Conservation (phyloP, 2,797 vertebrate genomes). For the Urophycis tenuis region DNA sequence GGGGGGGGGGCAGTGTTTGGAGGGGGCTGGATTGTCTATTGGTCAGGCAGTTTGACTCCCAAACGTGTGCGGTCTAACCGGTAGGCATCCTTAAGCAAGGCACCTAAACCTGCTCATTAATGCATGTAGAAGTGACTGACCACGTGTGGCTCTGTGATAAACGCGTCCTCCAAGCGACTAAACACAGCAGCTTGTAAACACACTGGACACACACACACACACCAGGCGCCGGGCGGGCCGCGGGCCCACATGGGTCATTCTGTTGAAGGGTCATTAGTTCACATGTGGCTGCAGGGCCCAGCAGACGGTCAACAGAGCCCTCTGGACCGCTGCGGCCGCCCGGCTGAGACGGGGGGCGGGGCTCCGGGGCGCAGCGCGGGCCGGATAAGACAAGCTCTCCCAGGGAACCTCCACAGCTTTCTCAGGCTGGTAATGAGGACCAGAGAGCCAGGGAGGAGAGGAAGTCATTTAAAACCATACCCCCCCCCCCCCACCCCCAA, state of each 20-base stretch:
- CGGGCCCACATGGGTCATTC: neutral
- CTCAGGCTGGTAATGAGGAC: slow-evolving; percentile 54
- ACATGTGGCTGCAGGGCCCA: slow-evolving; percentile 6
- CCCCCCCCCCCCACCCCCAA: neutral
- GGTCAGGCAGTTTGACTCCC: too few relatives aligned
- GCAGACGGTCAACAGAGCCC: slow-evolving; percentile 22
- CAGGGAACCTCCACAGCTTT: slow-evolving; percentile 45
- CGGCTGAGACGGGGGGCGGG: slow-evolving; percentile 30
- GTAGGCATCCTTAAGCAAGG: neutral
- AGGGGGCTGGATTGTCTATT: too few relatives aligned
- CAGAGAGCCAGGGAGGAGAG: slow-evolving; percentile 45
- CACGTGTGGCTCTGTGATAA: neutral
- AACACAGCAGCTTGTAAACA: neutral
- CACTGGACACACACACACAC: neutral
- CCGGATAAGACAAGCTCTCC: slow-evolving; percentile 35
- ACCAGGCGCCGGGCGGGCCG: too few relatives aligned
- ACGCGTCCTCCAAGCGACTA: neutral
- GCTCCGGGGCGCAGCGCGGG: slow-evolving; percentile 44
- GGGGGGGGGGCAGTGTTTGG: too few relatives aligned
- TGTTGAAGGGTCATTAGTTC: neutral
- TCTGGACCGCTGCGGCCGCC: too few relatives aligned
- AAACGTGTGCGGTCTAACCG: neutral
- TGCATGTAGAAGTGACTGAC: too few relatives aligned
- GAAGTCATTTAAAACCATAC: slow-evolving; percentile 41
- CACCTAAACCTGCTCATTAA: neutral